Evolutionary conservation across 2,888 invertebrate genomes (phyloP).

Genomic region (Yponomeuta evonymella): DNA sequence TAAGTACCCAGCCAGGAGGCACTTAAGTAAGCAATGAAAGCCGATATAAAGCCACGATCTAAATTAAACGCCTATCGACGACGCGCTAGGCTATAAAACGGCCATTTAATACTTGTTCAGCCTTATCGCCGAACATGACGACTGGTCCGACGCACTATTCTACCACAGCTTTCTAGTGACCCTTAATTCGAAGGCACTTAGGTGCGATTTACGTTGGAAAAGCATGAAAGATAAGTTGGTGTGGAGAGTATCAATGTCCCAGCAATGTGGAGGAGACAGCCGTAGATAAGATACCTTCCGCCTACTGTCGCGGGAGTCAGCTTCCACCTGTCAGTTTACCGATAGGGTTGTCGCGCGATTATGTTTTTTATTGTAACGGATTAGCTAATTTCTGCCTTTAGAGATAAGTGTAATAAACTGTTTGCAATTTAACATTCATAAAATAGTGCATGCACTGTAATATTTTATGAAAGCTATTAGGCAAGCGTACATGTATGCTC

Average conservation of each 20-base stretch:
- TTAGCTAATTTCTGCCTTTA: too few relatives aligned
- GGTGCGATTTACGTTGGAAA: neutral
- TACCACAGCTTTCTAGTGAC: neutral
- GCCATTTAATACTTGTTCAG: constrained; percentile 7
- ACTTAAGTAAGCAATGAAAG: neutral
- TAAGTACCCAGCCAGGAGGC: neutral
- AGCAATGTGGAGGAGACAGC: constrained; percentile 41
- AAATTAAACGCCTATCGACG: neutral
- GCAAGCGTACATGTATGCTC: too few relatives aligned
- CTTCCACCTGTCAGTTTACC: constrained; percentile 15
- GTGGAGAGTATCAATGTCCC: constrained; percentile 3
- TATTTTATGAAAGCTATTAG: too few relatives aligned
- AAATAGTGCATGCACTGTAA: too few relatives aligned
- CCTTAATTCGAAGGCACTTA: constrained; percentile 3
- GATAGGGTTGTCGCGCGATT: constrained; percentile 7
- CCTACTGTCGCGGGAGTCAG: constrained; percentile 5
- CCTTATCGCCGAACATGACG: constrained; percentile 3
- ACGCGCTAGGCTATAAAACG: constrained; percentile 11
- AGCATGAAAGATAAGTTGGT: neutral
- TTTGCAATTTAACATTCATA: too few relatives aligned
- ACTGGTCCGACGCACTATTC: neutral
- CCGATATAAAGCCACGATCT: constrained; percentile 1
- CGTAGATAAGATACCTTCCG: constrained; percentile 43
- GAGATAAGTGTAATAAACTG: too few relatives aligned
- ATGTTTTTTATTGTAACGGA: neutral